Evolutionary conservation across 2,797 vertebrate genomes (phyloP), one percentile per base, ranked within the genome.

Genomic region (Aulostomus chinensis): DNA sequence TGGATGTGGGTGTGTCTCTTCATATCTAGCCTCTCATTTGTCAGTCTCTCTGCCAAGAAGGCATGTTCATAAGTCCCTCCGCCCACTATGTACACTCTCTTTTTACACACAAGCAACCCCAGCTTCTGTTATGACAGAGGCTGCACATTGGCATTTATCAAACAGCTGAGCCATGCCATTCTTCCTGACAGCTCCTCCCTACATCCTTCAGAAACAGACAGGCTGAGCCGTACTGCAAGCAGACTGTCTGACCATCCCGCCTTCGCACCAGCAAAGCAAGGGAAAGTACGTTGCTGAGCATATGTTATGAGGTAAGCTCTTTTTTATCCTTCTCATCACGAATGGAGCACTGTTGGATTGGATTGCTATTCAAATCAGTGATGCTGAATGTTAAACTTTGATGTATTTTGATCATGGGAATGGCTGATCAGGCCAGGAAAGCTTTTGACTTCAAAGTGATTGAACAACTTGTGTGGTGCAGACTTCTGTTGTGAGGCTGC

Each of bases 41-140:
- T 55, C 51, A 38, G 65, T 74, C 64, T 73, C 7, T 41, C 58
- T 69, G 78, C 75, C 61, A 60, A 67, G 68, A 60, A 52, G 53
- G 74, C 74, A 68, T 66, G 60, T 54, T 64, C 26, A 46, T 48
- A 69, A 49, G 66, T 77, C 67, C 77, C 79, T 84, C 85, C 86
- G 76, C 54, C 28, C 58, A 47, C 70, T 37, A 24, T 35, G 42
- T n/a, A n/a, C n/a, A n/a, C 73, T 81, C 66, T 65, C 67, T 40
- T 73, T 68, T 57, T 66, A 70, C 76, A 80, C 73, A 82, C 57
- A 65, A 64, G 57, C 62, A 62, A 54, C 70, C 39, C 69, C 71
- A 69, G 83, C 80, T 84, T 88, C 74, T 88, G 86, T 88, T 88
- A 85, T 88, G 84, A 81, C 84, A 83, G 77, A 41, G 78, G 76